Base-by-base conservation (phyloP, 2,888 invertebrate genomes). In the Magallana nippona region DNA sequence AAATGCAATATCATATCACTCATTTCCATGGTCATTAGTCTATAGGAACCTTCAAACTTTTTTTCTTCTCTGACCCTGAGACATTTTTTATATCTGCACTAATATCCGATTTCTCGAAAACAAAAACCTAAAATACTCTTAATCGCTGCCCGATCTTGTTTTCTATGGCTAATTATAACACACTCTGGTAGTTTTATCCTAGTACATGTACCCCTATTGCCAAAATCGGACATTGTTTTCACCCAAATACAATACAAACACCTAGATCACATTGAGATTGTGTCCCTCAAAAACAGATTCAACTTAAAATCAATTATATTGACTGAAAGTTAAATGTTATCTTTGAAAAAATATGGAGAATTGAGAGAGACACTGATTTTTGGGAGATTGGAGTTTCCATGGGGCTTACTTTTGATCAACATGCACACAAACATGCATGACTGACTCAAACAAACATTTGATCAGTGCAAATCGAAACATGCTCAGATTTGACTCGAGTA, bases 261-360 rank as follows among this genome's bases (percentile, higher is more conserved):
- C 63, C 22, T 19, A 63, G 63, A 63, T 27, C 15, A 11, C 15
- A 15, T 22, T 22, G 22, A 8, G 22, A 63, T 27, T 63, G 63
- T 63, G 8, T 15, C 63, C 63, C 27, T 1, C 27, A 63, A 27
- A 63, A 13, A 63, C 13, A 27, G 22, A 63, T 22, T 63, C 13
- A 22, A 63, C 13, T 27, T 63, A 17, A 60, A 60, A n/a, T 60
- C 60, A n/a, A 60, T 63, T 63, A 63, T 63, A 27, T 63, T 63
- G 2, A 22, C 32, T 32, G 22, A 63, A 17, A 60, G 13, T 63
- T 63, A 32, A 27, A 63, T 63, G 27, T 63, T 63, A 63, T 63
- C 63, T 63, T 32, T 13, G 3, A 22, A 27, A 22, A 22, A 27
- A 5, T 27, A 63, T 15, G 27, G 22, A 13, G 15, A 44, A 44